Base-by-base conservation (phyloP, 1,140 invertebrate species). In the Drosophila sp. region DNA sequence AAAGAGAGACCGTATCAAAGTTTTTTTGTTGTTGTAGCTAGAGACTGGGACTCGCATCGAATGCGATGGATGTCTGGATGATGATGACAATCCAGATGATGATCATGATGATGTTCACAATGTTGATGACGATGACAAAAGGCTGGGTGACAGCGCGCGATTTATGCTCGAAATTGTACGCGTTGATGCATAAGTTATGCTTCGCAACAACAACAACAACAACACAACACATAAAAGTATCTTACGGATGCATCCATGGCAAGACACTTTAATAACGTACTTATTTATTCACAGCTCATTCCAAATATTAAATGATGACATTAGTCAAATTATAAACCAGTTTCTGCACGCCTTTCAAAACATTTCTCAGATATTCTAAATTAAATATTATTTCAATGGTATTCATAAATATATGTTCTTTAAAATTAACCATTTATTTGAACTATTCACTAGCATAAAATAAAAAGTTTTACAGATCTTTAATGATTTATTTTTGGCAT, bases 121-220 rank as follows among this genome's bases (percentile, higher is more conserved):
- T 36, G 57, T 45, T 45, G 59, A 57, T 34, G 40, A 57, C 32
- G 29, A 56, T n/a, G 48, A 61, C 29, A 53, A 45, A 43, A 59
- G 57, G 64, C n/a, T 5, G 78, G 82, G 76, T 83, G 83, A 82
- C 83, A 83, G 78, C 51, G 83, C 41, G 65, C 82, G 82, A 89
- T 87, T 87, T 89, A 83, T 87, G 82, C 83, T 62, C 45, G 41
- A 81, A 86, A 79, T 86, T 80, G 81, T 89, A 89, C 83, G 83
- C 82, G 84, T 87, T 89, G 72, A 87, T 73, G 82, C 82, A 87
- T 87, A 87, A 82, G 82, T 87, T 82, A 86, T 78, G 72, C 67
- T n/a, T n/a, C n/a, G n/a, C n/a, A n/a, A n/a, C n/a, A n/a, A n/a
- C n/a, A n/a, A n/a, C 61, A 48, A 36, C 48, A 50, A 48, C 45